Evolutionary conservation across 1,140 invertebrate species (phyloP).

Genomic region (Zaprionus ornatus): DNA sequence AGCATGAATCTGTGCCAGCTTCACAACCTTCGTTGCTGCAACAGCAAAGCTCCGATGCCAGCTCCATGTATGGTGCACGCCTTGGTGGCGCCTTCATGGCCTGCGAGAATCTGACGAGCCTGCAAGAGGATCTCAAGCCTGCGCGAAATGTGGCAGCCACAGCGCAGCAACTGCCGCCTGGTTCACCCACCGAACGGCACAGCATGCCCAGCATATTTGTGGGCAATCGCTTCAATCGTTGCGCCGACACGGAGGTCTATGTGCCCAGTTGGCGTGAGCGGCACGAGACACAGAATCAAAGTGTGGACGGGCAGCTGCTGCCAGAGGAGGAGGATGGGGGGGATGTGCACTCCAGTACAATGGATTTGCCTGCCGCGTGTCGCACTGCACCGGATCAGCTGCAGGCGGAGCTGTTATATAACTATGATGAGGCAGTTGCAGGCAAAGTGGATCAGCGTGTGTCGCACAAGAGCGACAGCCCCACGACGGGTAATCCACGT

Average conservation of each 20-base stretch:
- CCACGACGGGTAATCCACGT: slow-evolving; percentile 36
- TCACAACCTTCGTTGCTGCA: slow-evolving; percentile 32
- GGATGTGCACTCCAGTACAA: slow-evolving; percentile 85
- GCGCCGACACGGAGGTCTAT: slow-evolving; percentile 85
- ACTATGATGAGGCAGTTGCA: slow-evolving; percentile 59
- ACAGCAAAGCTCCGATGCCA: slow-evolving; percentile 86
- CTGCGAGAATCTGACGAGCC: slow-evolving; percentile 87
- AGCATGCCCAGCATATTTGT: slow-evolving; percentile 85
- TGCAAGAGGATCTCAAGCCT: slow-evolving; percentile 84
- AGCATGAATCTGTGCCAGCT: background rate
- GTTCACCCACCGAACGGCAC: slow-evolving; percentile 74
- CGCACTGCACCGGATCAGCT: slow-evolving; percentile 84
- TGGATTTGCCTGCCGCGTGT: slow-evolving; percentile 84
- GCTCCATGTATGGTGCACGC: slow-evolving; percentile 85
- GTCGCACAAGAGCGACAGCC: slow-evolving; percentile 63
- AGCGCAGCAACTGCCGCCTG: background rate
- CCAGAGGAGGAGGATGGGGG: slow-evolving; percentile 35
- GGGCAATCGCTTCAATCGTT: slow-evolving; percentile 85
- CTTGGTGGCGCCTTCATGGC: slow-evolving; percentile 85
- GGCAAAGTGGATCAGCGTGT: slow-evolving; percentile 84
- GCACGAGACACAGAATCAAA: slow-evolving; percentile 74
- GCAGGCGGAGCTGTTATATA: slow-evolving; percentile 85
- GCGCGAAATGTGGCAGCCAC: background rate
- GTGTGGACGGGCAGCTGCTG: slow-evolving; percentile 54
- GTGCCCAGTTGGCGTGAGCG: slow-evolving; percentile 85